Conservation (phyloP, 2,797 vertebrate species). For the Poeciliopsis infans region DNA sequence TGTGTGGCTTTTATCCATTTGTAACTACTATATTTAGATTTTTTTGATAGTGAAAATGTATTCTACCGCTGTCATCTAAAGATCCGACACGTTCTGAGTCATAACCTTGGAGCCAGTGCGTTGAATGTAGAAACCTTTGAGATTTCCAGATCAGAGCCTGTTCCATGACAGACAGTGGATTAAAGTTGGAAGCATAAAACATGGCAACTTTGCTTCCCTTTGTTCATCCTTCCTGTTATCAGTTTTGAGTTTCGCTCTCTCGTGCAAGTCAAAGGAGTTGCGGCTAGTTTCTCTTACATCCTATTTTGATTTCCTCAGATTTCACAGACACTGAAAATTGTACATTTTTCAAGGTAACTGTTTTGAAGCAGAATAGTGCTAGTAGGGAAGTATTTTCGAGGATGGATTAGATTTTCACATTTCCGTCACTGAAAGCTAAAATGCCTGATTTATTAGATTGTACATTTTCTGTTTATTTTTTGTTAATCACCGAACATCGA, state of each 20-base stretch:
- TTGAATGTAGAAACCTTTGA: not conserved
- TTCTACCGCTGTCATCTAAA: not conserved
- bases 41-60: not conserved
- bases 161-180: not conserved
- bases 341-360: not conserved
- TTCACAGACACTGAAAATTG: not conserved
- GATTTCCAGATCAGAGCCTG: not conserved
- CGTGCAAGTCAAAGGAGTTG: not conserved
- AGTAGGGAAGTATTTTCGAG: not conserved
- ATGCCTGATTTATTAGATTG: not conserved
- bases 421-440: not conserved
- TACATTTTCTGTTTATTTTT: conserved; percentile 35
- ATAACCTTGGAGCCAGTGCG: not conserved
- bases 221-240: not conserved
- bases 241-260: not conserved
- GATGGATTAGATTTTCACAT: not conserved
- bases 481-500: conserved; percentile 27
- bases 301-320: not conserved
- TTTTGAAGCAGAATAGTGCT: not conserved
- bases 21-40: not conserved
- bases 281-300: not conserved
- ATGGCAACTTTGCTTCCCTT: not conserved
- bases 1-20: not conserved
- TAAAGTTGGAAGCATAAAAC: not conserved
- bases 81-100: not conserved